Base-by-base conservation (phyloP, 2,888 invertebrate species). In the Leucoma salicis region DNA sequence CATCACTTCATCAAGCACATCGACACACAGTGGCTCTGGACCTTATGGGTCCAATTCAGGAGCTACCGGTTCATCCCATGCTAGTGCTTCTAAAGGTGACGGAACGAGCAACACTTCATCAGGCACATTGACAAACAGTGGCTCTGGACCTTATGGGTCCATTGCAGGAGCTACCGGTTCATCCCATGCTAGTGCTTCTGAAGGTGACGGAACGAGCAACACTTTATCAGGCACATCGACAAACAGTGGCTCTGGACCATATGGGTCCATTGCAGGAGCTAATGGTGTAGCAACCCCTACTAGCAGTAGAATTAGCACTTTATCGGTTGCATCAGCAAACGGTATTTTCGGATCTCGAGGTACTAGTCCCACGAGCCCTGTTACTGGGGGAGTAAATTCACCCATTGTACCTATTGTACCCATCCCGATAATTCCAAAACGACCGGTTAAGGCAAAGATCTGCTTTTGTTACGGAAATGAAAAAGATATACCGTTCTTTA, bases 391-490 rank as follows among this genome's bases (percentile, higher is more conserved):
- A 3, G 5, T 8, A 5, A 5, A 21, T 3, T 2, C 21, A 5
- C 5, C 6, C 29, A 13, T 1, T 11, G 11, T 12, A 13, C 29
- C 14, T 13, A 2, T 13, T 3, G 11, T 29, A 4, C 21, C 13
- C 3, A 25, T 21, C 1, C 14, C 7, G 0, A 35, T 29, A 2
- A 13, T 45, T 1, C 45, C 36, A 1, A 12, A 39, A 7, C 21
- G 7, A n/a, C 31, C 14, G 0, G 32, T 27, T 11, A 18, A 25
- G 1, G 33, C 39, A 1, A n/a, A 7, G 1, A 2, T 45, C 1
- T 45, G 47, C 14, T 1, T 36, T 4, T 47, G 36, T 14, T 39
- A 11, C 10, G 16, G 6, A 3, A 7, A 31, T 0, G 0, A 33
- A 1, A 27, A 1, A 14, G 33, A 34, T 7, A 39, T 47, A 1